phyloP scores from a whole-genome alignment of 2,113 vertebrate species.

The Mustelus asterias region DNA sequence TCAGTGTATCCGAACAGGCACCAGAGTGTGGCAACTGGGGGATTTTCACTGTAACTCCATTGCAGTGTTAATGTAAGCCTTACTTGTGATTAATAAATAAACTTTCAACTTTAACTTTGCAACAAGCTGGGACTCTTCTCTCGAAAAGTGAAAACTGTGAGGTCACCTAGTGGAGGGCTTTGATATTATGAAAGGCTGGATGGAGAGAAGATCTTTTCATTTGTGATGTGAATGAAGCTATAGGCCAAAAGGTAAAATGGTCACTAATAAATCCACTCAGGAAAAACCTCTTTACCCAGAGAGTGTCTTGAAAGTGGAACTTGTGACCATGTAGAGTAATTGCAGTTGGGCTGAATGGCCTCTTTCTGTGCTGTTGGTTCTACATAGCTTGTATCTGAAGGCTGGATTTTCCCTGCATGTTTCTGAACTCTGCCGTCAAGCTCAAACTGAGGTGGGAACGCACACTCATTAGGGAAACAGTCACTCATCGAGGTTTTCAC shows the following conservation, averaged over 20 bases:
- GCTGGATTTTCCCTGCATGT: not conserved
- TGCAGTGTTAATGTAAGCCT: too few species aligned
- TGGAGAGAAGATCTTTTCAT: not conserved
- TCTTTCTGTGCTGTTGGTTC: not conserved
- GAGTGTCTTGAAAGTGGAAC: not conserved
- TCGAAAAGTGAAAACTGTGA: not conserved
- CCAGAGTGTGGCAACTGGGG: too few species aligned
- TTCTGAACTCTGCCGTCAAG: not conserved
- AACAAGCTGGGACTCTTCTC: not conserved
- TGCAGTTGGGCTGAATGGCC: not conserved
- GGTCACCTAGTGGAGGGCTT: too few species aligned
- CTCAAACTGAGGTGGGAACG: not conserved
- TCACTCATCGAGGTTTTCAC: not conserved
- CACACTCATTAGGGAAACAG: not conserved
- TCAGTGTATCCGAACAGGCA: too few species aligned
- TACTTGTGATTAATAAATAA: too few species aligned
- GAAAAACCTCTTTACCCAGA: not conserved
- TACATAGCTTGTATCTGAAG: not conserved
- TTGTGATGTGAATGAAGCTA: not conserved
- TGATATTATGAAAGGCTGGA: not conserved
- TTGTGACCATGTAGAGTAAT: not conserved
- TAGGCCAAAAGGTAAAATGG: not conserved
- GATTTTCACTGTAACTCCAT: too few species aligned
- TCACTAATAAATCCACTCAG: not conserved
- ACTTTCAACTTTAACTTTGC: too few species aligned